phyloP scores from a whole-genome alignment of 2,113 vertebrate species.

The Paradisaea rubra region DNA sequence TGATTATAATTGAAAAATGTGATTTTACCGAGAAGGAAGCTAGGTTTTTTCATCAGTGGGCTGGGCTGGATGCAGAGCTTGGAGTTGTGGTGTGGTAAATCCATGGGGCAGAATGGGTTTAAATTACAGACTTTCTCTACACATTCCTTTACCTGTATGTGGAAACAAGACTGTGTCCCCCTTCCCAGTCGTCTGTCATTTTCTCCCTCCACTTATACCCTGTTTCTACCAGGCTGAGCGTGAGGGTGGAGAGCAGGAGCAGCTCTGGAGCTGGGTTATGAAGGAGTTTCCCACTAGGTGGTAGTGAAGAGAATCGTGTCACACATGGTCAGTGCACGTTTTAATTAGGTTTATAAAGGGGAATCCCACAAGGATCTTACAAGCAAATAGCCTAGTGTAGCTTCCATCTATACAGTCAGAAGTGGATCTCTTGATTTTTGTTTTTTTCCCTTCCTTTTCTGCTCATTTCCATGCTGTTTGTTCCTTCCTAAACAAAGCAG shows the following conservation, averaged over 20 bases:
- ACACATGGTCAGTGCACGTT: neutral
- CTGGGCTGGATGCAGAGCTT: neutral
- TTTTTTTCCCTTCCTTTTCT: neutral
- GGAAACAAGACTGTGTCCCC: neutral
- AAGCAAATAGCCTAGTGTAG: neutral
- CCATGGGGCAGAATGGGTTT: neutral
- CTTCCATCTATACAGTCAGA: neutral
- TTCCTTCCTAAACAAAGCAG: neutral
- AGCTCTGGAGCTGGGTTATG: neutral
- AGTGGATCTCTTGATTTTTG: neutral
- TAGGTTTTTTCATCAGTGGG: neutral
- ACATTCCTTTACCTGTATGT: neutral
- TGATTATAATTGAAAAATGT: neutral
- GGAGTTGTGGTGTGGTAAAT: neutral
- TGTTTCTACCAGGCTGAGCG: neutral
- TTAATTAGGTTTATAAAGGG: neutral
- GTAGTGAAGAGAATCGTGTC: conserved; percentile 17
- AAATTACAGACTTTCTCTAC: neutral
- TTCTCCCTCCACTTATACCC: neutral
- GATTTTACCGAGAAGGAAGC: neutral
- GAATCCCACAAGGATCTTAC: neutral
- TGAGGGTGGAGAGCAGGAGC: neutral
- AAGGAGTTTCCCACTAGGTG: conserved; percentile 45
- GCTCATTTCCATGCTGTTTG: neutral
- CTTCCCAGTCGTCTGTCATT: neutral